Percentiles rank a stretch among this genome's conserved stretches.
These are phyloP conservation scores for Hartigia nigra DNA, from an alignment of 2,888 invertebrate species.

Conservation along the genomic window DNA sequence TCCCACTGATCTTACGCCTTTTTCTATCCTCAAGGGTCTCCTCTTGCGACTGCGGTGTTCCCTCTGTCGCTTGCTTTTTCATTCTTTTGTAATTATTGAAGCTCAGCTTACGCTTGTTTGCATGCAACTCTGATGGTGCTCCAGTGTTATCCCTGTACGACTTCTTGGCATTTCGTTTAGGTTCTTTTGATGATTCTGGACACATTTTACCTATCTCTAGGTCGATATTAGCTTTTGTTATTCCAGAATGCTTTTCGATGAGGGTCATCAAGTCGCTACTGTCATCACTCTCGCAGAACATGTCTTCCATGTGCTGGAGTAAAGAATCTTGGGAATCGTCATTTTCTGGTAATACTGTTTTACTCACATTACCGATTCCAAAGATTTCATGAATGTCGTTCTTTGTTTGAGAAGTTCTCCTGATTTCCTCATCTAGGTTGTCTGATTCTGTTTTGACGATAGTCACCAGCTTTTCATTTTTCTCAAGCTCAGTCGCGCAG, in stretches of 20 bases:
- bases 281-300: slow-evolving; percentile 58
- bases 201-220: slow-evolving; percentile 50
- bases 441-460: background rate
- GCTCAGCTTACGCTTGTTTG: slow-evolving; percentile 41
- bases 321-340: slow-evolving; percentile 54
- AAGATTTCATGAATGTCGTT: slow-evolving; percentile 30
- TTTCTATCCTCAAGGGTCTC: slow-evolving; percentile 35
- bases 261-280: slow-evolving; percentile 52
- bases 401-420: slow-evolving; percentile 10
- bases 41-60: slow-evolving; percentile 23
- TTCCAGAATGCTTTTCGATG: slow-evolving; percentile 54
- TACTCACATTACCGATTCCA: slow-evolving; percentile 23
- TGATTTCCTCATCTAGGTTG: background rate
- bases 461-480: background rate
- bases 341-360: slow-evolving; percentile 32
- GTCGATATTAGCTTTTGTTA: slow-evolving; percentile 47
- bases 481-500: background rate
- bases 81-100: slow-evolving; percentile 47
- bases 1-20: slow-evolving; percentile 41
- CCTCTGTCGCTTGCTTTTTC: slow-evolving; percentile 29
- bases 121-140: slow-evolving; percentile 12
- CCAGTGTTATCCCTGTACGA: slow-evolving; percentile 17
- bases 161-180: slow-evolving; percentile 9
- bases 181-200: slow-evolving; percentile 24
- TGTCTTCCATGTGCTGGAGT: slow-evolving; percentile 55